Percentiles rank a stretch among this genome's conserved stretches.
Conservation (phyloP, 2,797 vertebrate genomes). For the Acanthurus tractus region DNA sequence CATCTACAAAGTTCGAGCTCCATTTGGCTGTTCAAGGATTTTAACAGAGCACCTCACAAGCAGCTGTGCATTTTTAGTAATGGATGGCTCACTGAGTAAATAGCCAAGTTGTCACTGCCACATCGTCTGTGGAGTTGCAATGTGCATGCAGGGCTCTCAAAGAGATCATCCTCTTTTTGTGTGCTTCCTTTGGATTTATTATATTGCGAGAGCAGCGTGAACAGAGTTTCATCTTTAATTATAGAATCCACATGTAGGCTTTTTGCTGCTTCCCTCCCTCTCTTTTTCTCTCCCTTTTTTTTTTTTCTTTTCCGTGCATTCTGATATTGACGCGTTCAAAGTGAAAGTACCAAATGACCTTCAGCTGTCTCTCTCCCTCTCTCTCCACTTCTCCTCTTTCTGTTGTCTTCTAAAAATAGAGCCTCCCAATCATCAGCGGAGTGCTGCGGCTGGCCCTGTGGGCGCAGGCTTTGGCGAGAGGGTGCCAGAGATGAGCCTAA, state of each 20-base stretch:
- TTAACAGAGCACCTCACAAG: constrained; percentile 27
- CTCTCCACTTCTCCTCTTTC: constrained; percentile 74
- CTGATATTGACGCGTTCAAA: constrained; percentile 56
- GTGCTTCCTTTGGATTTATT: background rate
- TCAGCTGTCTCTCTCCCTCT: constrained; percentile 81
- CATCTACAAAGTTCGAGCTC: constrained; percentile 12
- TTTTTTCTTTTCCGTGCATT: constrained; percentile 43
- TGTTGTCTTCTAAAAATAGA: constrained; percentile 89
- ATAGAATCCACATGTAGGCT: background rate
- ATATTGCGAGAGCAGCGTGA: background rate
- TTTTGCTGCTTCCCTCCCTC: constrained; percentile 9
- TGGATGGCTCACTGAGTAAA: constrained; percentile 44
- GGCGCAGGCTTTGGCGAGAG: constrained; percentile 71
- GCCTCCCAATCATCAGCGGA: constrained; percentile 78
- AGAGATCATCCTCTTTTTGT: background rate
- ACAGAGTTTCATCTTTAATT: constrained; percentile 2
- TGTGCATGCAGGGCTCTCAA: constrained; percentile 25
- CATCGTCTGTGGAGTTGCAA: constrained; percentile 34
- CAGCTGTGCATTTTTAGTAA: constrained; percentile 20
- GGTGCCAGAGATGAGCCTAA: constrained; percentile 83
- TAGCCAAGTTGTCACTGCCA: constrained; percentile 11
- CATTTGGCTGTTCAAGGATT: constrained; percentile 9
- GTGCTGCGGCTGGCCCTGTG: constrained; percentile 73
- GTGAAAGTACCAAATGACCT: constrained; percentile 83
- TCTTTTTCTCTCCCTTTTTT: constrained; percentile 5